phyloP scores from a whole-genome alignment of 2,113 vertebrate genomes.

The Daubentonia madagascariensis region DNA sequence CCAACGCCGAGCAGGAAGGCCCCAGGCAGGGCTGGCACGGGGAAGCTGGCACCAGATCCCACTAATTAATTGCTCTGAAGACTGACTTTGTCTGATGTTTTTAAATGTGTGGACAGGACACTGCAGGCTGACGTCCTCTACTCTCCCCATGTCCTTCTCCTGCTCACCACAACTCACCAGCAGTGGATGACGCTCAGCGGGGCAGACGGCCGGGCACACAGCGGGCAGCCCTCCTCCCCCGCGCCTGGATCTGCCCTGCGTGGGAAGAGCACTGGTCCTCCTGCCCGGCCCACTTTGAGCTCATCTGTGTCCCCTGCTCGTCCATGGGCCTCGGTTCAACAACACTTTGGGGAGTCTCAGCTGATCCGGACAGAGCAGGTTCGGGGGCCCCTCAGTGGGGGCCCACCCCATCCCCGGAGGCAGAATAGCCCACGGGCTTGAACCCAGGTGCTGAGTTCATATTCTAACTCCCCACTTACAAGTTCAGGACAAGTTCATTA shows the following conservation, averaged over 20 bases:
- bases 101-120: constrained; percentile 62
- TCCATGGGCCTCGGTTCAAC: too few species aligned
- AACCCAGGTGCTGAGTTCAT: background rate
- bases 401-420: too few species aligned
- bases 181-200: background rate
- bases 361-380: background rate
- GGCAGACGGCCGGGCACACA: background rate
- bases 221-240: too few species aligned
- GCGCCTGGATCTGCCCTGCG: background rate
- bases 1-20: background rate
- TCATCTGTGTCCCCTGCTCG: too few species aligned
- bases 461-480: background rate
- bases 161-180: background rate
- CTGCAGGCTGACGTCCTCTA: background rate
- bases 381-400: background rate
- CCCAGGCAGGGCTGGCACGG: background rate
- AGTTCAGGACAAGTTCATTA: background rate
- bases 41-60: background rate
- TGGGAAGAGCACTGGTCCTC: background rate
- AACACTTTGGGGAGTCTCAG: background rate
- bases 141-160: background rate
- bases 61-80: constrained; percentile 42
- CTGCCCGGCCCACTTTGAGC: fast-evolving
- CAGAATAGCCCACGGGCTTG: background rate
- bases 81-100: constrained; percentile 55